phyloP scores from a whole-genome alignment of 2,888 invertebrate genomes.

The Galeruca laticollis region DNA sequence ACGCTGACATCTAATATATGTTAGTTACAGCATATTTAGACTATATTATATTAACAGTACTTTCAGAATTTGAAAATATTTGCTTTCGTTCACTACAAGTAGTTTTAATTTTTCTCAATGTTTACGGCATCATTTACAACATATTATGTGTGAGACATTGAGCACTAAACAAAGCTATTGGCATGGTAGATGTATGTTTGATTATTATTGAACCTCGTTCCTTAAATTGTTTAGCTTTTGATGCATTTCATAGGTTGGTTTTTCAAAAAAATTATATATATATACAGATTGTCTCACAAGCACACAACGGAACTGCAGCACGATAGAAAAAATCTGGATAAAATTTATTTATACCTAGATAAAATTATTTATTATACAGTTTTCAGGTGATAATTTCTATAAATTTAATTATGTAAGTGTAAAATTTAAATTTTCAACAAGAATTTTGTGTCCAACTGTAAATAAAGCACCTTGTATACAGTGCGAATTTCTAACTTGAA shows the following conservation, averaged over 20 bases:
- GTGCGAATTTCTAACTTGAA: too few relatives aligned
- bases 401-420: too few relatives aligned
- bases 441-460: too few relatives aligned
- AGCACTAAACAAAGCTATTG: slow-evolving; percentile 43
- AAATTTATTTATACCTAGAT: too few relatives aligned
- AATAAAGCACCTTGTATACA: too few relatives aligned
- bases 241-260: slow-evolving; percentile 42
- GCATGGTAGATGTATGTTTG: slow-evolving; percentile 45
- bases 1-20: slow-evolving; percentile 37
- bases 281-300: slow-evolving; percentile 18
- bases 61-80: slow-evolving; percentile 43
- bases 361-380: too few relatives aligned
- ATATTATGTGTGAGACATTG: slow-evolving; percentile 42
- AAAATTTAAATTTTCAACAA: too few relatives aligned
- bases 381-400: too few relatives aligned
- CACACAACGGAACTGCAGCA: neutral
- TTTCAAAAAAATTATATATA: neutral
- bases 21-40: slow-evolving; percentile 43
- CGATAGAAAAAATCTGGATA: neutral
- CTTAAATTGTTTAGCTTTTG: slow-evolving; percentile 44
- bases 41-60: slow-evolving; percentile 44
- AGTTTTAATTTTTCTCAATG: slow-evolving; percentile 46
- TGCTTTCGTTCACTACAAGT: slow-evolving; percentile 47
- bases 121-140: slow-evolving; percentile 39
- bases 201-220: slow-evolving; percentile 43